Evolutionary conservation across 1,140 invertebrate species (phyloP).

Genomic region (Euwallacea fornicatus): DNA sequence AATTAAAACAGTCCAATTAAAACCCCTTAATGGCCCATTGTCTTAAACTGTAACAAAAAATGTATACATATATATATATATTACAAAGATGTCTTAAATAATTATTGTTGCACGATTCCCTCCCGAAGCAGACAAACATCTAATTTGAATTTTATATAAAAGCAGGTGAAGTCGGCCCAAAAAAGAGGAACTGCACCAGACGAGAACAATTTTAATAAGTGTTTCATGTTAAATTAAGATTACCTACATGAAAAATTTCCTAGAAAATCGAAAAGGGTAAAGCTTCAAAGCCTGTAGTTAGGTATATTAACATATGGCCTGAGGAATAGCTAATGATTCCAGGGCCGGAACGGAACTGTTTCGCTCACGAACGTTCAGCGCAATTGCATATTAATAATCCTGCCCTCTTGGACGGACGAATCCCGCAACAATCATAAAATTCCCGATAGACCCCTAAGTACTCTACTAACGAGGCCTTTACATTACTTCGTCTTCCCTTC

Average conservation of each 20-base stretch:
- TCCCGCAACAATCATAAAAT: no score
- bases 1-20: no score
- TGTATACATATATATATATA: neutral
- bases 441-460: no score
- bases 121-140: neutral
- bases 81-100: no score
- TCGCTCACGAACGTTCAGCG: neutral
- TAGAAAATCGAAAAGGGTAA: conserved; percentile 30
- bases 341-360: conserved; percentile 16
- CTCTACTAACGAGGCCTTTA: no score
- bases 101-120: no score
- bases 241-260: conserved; percentile 26
- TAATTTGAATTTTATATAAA: conserved; percentile 32
- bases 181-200: conserved; percentile 16
- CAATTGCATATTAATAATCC: no score
- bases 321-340: conserved; percentile 15
- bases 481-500: neutral
- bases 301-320: conserved; percentile 37
- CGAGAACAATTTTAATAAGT: conserved; percentile 35
- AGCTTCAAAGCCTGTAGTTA: conserved; percentile 29
- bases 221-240: conserved; percentile 33
- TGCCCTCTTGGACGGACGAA: no score
- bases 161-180: conserved; percentile 21
- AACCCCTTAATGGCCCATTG: conserved; percentile 13
- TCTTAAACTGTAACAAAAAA: neutral